phyloP scores from a whole-genome alignment of 30 jellyfish, hydroid and myxozoan species.

The Aurelia sp. region DNA sequence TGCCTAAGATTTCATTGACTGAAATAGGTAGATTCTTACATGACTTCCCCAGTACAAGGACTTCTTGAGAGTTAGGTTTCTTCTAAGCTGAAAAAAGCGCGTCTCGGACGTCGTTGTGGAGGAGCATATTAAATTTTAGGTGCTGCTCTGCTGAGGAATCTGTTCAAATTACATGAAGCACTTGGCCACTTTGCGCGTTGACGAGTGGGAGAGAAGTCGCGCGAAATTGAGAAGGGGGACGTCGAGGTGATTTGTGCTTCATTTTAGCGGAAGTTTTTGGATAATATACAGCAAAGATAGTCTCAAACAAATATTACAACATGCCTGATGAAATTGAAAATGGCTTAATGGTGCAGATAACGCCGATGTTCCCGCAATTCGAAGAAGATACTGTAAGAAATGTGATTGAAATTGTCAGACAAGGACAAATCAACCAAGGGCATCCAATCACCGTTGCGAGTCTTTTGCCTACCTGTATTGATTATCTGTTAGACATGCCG shows the following conservation, averaged over 20 bases:
- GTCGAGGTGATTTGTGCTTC: no score
- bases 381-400: background rate
- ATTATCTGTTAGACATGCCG: conserved; percentile 29
- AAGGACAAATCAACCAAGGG: background rate
- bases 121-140: background rate
- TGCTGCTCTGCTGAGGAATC: background rate
- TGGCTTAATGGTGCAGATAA: background rate
- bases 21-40: no score
- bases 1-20: no score
- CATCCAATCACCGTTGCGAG: background rate
- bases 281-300: no score
- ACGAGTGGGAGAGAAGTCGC: no score
- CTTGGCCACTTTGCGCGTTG: background rate
- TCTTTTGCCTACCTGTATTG: conserved; percentile 42
- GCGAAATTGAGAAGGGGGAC: no score
- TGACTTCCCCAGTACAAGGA: no score
- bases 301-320: background rate
- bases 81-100: no score
- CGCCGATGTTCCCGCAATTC: conserved; percentile 57
- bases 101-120: no score
- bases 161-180: conserved; percentile 6
- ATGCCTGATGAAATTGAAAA: conserved; percentile 48
- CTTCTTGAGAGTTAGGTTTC: no score
- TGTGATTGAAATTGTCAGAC: conserved; percentile 4
- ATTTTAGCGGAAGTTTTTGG: no score